A percentile compares a stretch with the other conserved stretches of the same genome.
phyloP scores from a whole-genome alignment of 2,888 invertebrate genomes.

The Nymphalis urticae region DNA sequence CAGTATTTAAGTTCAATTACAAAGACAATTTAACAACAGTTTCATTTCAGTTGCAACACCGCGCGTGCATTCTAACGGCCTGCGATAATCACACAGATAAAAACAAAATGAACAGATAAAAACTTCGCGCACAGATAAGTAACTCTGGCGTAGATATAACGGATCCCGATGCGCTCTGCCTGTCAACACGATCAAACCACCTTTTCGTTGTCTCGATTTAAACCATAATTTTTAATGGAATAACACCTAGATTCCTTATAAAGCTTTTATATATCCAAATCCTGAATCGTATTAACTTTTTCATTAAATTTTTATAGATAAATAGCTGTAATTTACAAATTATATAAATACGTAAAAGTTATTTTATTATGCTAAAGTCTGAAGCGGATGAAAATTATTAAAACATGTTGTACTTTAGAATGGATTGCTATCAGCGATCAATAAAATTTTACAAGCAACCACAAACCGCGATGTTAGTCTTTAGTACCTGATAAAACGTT shows the following conservation, averaged over 20 bases:
- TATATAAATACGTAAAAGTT: too few species aligned
- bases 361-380: too few species aligned
- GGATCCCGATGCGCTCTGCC: conserved; percentile 69
- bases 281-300: too few species aligned
- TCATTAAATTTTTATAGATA: too few species aligned
- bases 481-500: neutral
- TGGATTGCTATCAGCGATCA: neutral
- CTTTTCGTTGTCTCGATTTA: neutral
- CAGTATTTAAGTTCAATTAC: conserved; percentile 10
- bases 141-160: conserved; percentile 59
- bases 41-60: conserved; percentile 26
- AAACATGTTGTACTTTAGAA: neutral
- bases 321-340: too few species aligned
- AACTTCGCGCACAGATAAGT: conserved; percentile 61
- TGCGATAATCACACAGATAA: conserved; percentile 68
- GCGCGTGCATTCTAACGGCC: conserved; percentile 59
- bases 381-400: too few species aligned
- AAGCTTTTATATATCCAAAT: too few species aligned
- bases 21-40: conserved; percentile 30
- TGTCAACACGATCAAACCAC: conserved; percentile 55
- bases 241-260: too few species aligned
- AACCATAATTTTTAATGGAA: neutral
- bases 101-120: conserved; percentile 31
- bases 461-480: neutral
- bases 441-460: conserved; percentile 4